Conservation (phyloP, 2,113 vertebrate species). For the Galemys pyrenaicus region DNA sequence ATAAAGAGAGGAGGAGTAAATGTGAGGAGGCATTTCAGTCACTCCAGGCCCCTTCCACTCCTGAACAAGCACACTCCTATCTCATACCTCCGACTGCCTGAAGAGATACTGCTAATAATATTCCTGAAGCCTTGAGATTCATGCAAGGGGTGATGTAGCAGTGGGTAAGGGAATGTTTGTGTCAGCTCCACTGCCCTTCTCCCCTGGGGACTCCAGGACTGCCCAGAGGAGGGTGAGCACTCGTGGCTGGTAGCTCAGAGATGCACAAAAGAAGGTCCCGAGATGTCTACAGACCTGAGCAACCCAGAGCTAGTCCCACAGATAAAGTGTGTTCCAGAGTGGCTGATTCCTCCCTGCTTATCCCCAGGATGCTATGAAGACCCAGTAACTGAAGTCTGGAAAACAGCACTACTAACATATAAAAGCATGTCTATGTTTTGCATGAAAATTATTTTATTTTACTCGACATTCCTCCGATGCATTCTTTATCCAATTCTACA, state of each 20-base stretch:
- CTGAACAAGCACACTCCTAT: background rate
- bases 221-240: background rate
- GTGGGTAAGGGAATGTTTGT: background rate
- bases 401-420: background rate
- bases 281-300: background rate
- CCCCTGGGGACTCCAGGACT: background rate
- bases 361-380: background rate
- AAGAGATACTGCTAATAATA: background rate
- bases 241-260: background rate
- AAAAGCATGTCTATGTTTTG: background rate
- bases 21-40: background rate
- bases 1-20: background rate
- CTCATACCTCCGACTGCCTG: background rate
- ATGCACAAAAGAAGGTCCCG: background rate
- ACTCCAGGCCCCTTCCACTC: fast-evolving
- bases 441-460: background rate
- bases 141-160: background rate
- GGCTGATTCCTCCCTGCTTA: background rate
- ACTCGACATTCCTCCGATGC: background rate
- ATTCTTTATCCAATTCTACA: background rate
- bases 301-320: background rate
- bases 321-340: background rate
- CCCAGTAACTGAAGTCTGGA: background rate
- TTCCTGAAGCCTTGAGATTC: background rate
- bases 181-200: background rate